These are phyloP conservation scores for Chalcosyrphus nemorum DNA, from an alignment of 2,888 invertebrate genomes.

Conservation along the genomic window DNA sequence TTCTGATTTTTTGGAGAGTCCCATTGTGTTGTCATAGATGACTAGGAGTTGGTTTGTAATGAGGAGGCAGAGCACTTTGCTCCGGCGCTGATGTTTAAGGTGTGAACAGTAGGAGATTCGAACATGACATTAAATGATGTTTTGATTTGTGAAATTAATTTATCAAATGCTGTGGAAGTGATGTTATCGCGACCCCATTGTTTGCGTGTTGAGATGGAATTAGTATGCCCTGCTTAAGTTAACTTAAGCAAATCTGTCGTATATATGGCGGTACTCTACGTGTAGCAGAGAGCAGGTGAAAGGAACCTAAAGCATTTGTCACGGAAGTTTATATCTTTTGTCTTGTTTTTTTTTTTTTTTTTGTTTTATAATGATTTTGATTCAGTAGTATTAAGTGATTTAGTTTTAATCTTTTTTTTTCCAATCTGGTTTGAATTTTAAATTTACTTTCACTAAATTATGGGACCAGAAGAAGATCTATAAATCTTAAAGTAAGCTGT, in stretches of 20 bases:
- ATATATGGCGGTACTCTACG: neutral
- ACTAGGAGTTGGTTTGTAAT: neutral
- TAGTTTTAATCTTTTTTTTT: neutral
- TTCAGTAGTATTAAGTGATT: neutral
- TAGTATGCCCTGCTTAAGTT: neutral
- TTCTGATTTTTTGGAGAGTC: neutral
- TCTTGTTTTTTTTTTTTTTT: neutral
- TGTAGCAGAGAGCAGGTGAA: neutral
- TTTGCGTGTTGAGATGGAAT: neutral
- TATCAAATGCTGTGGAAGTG: slow-evolving; percentile 26
- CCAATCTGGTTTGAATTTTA: neutral
- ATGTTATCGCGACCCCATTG: slow-evolving; percentile 5
- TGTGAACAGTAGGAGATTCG: slow-evolving; percentile 1
- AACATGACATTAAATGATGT: neutral
- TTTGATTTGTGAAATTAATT: slow-evolving; percentile 22
- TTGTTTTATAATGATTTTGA: neutral
- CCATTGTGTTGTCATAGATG: slow-evolving; percentile 31
- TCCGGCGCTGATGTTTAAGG: slow-evolving; percentile 12
- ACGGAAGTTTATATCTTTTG: too few species aligned
- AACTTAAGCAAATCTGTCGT: too few species aligned
- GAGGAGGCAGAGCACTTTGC: neutral
- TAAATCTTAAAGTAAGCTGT: neutral
- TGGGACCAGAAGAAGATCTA: neutral
- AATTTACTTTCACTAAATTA: neutral
- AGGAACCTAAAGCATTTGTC: neutral